A percentile compares a stretch with the other conserved stretches of the same genome.
These are phyloP conservation scores for Brachionus manjavacas DNA, from an alignment of 1,140 invertebrate genomes.

Conservation along the genomic window DNA sequence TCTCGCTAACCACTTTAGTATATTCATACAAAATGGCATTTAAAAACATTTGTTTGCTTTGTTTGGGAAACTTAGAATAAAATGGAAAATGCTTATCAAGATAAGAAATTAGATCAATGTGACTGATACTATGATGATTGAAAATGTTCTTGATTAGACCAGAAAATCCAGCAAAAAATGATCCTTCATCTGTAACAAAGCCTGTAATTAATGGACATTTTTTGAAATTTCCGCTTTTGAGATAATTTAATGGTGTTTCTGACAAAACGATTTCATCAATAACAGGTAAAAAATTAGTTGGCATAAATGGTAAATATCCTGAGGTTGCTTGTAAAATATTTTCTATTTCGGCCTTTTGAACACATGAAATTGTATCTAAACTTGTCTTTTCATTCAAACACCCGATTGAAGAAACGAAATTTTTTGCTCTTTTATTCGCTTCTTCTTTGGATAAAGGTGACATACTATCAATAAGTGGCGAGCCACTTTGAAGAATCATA, in stretches of 20 bases:
- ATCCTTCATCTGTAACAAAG: conserved; percentile 83
- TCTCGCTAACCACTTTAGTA: neutral
- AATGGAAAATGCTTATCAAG: conserved; percentile 78
- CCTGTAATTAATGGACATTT: conserved; percentile 88
- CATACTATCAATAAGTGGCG: conserved; percentile 73
- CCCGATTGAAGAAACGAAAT: neutral
- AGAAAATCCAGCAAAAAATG: conserved; percentile 26
- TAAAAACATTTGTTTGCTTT: neutral
- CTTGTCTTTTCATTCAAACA: neutral
- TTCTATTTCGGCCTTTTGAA: neutral
- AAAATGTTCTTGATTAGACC: conserved; percentile 49
- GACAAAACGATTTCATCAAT: conserved; percentile 10
- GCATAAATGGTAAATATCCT: neutral
- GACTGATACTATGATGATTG: conserved; percentile 45
- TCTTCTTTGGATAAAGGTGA: conserved; percentile 65
- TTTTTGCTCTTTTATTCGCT: neutral
- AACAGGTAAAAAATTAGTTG: neutral
- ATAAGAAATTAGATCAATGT: conserved; percentile 45
- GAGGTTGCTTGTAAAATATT: neutral
- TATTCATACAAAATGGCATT: conserved; percentile 62
- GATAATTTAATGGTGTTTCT: neutral
- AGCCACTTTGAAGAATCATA: conserved; percentile 63
- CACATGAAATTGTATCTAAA: neutral
- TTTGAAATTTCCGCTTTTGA: conserved; percentile 74
- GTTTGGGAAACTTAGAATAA: conserved; percentile 43